These are phyloP conservation scores for Planococcus citri DNA, from an alignment of 1,140 invertebrate species.

Conservation along the genomic window DNA sequence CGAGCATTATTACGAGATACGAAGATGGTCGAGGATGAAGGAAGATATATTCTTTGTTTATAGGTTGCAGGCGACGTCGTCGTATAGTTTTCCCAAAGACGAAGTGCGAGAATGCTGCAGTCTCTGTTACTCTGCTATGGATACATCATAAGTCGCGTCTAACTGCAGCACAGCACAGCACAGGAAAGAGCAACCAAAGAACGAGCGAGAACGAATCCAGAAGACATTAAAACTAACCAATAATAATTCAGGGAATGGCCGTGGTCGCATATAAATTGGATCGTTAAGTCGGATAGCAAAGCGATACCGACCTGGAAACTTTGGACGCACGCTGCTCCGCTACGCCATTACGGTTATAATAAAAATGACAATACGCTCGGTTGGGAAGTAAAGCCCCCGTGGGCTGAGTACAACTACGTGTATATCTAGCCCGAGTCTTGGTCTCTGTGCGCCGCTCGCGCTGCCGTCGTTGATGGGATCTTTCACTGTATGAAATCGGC, in stretches of 20 bases:
- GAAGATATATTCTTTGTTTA: too few species aligned
- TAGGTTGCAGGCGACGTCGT: too few species aligned
- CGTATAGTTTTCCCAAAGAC: too few species aligned
- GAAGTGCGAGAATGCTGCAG: too few species aligned
- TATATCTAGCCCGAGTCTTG: too few species aligned
- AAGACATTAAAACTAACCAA: background rate
- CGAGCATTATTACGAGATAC: too few species aligned
- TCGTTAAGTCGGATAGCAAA: background rate
- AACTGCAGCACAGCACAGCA: too few species aligned
- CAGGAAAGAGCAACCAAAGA: too few species aligned
- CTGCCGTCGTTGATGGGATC: background rate
- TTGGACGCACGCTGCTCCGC: slow-evolving; percentile 13
- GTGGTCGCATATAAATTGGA: slow-evolving; percentile 16
- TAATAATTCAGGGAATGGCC: slow-evolving; percentile 13
- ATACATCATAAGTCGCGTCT: too few species aligned
- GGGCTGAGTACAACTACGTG: background rate
- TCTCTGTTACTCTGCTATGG: too few species aligned
- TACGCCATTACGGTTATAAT: slow-evolving; percentile 18
- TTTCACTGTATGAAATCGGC: background rate
- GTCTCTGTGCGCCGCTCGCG: background rate
- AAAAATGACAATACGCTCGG: slow-evolving; percentile 19
- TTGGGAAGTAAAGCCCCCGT: background rate
- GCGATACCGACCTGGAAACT: slow-evolving; percentile 7
- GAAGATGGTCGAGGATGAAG: too few species aligned
- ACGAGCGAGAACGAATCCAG: background rate